These are phyloP conservation scores for Malurus leucopterus DNA, from an alignment of 2,797 vertebrate genomes.

Conservation along the genomic window DNA sequence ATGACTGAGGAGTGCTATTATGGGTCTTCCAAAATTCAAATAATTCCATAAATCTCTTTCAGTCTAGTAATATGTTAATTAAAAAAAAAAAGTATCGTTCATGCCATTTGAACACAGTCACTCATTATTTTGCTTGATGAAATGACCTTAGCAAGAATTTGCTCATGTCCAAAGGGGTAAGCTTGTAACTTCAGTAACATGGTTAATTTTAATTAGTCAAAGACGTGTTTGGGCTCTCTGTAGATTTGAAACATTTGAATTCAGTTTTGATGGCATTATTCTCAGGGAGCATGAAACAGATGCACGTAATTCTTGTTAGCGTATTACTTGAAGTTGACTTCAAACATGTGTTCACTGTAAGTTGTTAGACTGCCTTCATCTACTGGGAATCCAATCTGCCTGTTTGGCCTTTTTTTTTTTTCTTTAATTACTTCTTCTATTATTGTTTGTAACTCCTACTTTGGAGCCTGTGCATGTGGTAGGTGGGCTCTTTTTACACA, in stretches of 20 bases:
- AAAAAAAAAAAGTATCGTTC: background rate
- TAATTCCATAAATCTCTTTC: background rate
- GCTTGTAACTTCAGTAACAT: background rate
- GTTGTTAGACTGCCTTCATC: background rate
- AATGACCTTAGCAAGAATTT: constrained; percentile 20
- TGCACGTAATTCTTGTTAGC: constrained; percentile 26
- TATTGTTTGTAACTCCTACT: background rate
- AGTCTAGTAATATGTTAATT: background rate
- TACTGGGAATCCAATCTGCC: constrained; percentile 6
- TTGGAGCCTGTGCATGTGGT: background rate
- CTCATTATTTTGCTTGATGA: constrained; percentile 31
- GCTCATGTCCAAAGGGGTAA: background rate
- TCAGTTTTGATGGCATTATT: constrained; percentile 41
- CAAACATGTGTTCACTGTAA: constrained; percentile 11
- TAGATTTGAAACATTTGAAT: constrained; percentile 26
- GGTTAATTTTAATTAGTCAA: constrained; percentile 43
- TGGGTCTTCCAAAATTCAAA: background rate
- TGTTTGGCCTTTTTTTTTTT: background rate
- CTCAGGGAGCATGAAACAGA: constrained; percentile 19
- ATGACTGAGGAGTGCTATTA: background rate
- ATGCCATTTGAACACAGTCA: constrained; percentile 1
- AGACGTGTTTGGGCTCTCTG: background rate
- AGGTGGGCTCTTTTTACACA: background rate
- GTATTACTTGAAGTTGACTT: constrained; percentile 40
- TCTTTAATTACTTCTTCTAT: background rate